These are phyloP conservation scores for Drosophila nannoptera DNA, from an alignment of 1,140 invertebrate genomes.

Conservation along the genomic window DNA sequence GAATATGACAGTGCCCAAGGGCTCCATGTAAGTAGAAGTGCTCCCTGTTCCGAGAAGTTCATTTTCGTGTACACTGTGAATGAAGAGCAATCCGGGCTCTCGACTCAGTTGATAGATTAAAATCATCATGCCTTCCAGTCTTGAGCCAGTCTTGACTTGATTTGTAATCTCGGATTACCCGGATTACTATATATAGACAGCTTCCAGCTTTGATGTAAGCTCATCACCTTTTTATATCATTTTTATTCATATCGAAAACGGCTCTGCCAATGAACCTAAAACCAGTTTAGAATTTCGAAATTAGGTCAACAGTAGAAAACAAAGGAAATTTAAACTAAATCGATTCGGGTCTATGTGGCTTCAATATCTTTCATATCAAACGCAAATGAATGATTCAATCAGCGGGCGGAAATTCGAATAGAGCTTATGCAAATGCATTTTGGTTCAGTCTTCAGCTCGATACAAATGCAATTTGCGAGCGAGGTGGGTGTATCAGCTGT, in stretches of 20 bases:
- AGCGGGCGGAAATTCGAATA: constrained; percentile 20
- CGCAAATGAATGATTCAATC: background rate
- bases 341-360: background rate
- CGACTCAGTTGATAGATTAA: too few species aligned
- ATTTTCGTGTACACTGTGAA: background rate
- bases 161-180: too few species aligned
- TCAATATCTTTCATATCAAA: background rate
- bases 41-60: background rate
- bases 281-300: background rate
- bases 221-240: too few species aligned
- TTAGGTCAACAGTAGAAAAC: background rate
- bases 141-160: too few species aligned
- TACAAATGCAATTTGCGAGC: constrained; percentile 31
- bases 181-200: too few species aligned
- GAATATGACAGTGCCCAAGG: constrained; percentile 94
- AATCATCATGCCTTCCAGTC: too few species aligned
- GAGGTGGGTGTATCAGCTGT: constrained; percentile 24
- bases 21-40: constrained; percentile 89
- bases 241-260: background rate
- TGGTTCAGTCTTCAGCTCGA: constrained; percentile 17
- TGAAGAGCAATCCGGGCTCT: background rate
- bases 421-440: constrained; percentile 1
- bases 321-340: background rate
- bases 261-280: background rate
- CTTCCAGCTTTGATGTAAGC: too few species aligned